These are phyloP conservation scores for Ophraella communa DNA, from an alignment of 2,888 invertebrate species.

Conservation along the genomic window DNA sequence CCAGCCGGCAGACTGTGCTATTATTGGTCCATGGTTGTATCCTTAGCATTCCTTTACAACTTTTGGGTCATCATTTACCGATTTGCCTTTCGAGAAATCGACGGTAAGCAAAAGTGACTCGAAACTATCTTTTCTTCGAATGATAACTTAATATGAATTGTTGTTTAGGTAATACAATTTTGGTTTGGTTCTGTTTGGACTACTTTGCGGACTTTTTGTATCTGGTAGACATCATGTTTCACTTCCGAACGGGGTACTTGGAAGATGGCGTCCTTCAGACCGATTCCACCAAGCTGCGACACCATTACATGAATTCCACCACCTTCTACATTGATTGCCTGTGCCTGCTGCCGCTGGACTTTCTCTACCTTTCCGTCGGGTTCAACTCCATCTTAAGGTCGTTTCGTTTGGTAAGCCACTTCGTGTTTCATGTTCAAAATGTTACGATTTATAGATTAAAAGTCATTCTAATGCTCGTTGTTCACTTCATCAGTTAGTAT, in stretches of 20 bases:
- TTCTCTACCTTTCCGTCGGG: slow-evolving; percentile 94
- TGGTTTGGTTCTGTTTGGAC: slow-evolving; percentile 96
- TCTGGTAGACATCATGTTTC: slow-evolving; percentile 94
- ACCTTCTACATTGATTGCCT: slow-evolving; percentile 98
- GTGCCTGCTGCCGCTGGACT: slow-evolving; percentile 96
- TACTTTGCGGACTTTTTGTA: slow-evolving; percentile 97
- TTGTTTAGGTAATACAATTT: slow-evolving; percentile 76
- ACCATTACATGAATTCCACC: slow-evolving; percentile 95
- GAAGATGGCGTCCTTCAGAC: slow-evolving; percentile 98
- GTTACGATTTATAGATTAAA: no score
- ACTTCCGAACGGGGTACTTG: slow-evolving; percentile 95
- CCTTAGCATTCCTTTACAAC: slow-evolving; percentile 94
- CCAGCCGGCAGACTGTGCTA: slow-evolving; percentile 96
- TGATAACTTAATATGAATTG: no score
- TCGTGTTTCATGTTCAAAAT: not conserved
- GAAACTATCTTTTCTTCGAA: no score
- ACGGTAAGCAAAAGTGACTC: no score
- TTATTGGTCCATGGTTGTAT: slow-evolving; percentile 97
- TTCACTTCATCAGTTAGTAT: no score
- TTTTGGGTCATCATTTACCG: slow-evolving; percentile 98
- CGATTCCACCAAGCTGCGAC: slow-evolving; percentile 88
- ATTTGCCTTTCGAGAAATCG: slow-evolving; percentile 98
- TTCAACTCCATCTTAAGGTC: slow-evolving; percentile 95
- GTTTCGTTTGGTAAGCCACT: slow-evolving; percentile 79
- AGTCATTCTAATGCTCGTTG: no score